Evolutionary conservation across 2,888 invertebrate species (phyloP), one percentile per base, ranked within the genome.

Genomic region (Brachypalpus laphriformis): DNA sequence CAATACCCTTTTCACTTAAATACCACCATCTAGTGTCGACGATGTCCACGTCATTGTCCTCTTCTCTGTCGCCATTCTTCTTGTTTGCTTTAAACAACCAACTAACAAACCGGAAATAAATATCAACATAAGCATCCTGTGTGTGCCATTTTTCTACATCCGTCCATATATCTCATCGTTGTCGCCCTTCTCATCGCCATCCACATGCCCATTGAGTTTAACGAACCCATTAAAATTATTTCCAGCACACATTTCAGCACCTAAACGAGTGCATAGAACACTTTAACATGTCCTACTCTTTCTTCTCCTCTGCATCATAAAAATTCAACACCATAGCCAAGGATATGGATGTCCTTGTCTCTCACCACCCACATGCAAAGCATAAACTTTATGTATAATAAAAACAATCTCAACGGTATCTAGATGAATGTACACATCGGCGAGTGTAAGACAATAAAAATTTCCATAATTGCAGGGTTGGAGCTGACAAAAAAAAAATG

Each of bases 211-310:
- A 31, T 71, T 78, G 66, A 68, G 75, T 81, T 75, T 74, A 75
- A 68, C 75, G 81, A 81, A 75, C 75, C 75, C 81, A 81, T 81
- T 75, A 68, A 68, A 75, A 75, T 75, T 45, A 75, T 59, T 74
- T 42, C 74, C 66, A 68, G 59, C 40, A 65, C 63, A 51, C 51
- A 49, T 66, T 68, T 66, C 34, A 70, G 49, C 34, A 70, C 37
- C 31, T 25, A 31, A 63, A 37, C 37, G 47, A 22, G 6, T 77
- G n/a, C 57, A 75, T 47, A 40, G 22, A 51, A 20, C 14, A 47
- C 71, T 71, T 56, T 2, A 42, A 20, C 42, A 31, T 47, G 47
- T 45, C 34, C 51, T 51, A n/a, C n/a, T n/a, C n/a, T n/a, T n/a
- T n/a, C n/a, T n/a, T n/a, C 11, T 51, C 34, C 63, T 14, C 20